phyloP scores from a whole-genome alignment of 2,113 vertebrate species.

The Columba livia region DNA sequence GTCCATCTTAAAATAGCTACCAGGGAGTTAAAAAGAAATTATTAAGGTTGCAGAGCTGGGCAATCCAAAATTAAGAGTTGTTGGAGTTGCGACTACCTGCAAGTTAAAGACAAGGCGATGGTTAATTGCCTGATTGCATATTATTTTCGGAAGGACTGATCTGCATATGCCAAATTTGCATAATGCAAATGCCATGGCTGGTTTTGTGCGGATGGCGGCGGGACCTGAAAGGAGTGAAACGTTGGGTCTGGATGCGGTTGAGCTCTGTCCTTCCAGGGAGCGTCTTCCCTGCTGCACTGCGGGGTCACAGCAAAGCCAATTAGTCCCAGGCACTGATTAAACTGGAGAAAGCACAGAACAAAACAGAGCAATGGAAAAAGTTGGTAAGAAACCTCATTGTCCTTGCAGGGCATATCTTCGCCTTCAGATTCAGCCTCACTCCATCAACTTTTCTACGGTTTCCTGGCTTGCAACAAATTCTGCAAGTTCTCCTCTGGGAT shows the following conservation, averaged over 20 bases:
- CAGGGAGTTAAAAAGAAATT: neutral
- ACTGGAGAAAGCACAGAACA: neutral
- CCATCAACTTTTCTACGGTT: slow-evolving; percentile 12
- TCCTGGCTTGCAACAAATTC: slow-evolving; percentile 7
- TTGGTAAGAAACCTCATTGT: slow-evolving; percentile 3
- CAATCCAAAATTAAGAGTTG: neutral
- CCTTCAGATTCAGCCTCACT: slow-evolving; percentile 36
- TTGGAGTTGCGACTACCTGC: slow-evolving; percentile 24
- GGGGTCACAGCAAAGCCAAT: neutral
- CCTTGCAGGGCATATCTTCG: slow-evolving; percentile 38
- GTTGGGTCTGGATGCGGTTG: neutral
- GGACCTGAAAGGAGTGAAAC: neutral
- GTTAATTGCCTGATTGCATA: slow-evolving; percentile 53
- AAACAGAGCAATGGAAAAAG: neutral
- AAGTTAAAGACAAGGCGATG: slow-evolving; percentile 5
- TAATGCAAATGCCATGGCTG: slow-evolving; percentile 1
- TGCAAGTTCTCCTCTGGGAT: neutral
- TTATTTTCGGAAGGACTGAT: slow-evolving; percentile 40
- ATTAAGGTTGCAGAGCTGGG: neutral
- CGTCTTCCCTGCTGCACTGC: accelerated
- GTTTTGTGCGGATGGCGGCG: neutral
- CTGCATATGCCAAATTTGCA: slow-evolving; percentile 56
- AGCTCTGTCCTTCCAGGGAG: neutral
- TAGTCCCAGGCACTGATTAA: neutral
- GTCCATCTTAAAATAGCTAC: neutral